Conservation (phyloP, 1,140 invertebrate species). For the Laupala kohalensis region DNA sequence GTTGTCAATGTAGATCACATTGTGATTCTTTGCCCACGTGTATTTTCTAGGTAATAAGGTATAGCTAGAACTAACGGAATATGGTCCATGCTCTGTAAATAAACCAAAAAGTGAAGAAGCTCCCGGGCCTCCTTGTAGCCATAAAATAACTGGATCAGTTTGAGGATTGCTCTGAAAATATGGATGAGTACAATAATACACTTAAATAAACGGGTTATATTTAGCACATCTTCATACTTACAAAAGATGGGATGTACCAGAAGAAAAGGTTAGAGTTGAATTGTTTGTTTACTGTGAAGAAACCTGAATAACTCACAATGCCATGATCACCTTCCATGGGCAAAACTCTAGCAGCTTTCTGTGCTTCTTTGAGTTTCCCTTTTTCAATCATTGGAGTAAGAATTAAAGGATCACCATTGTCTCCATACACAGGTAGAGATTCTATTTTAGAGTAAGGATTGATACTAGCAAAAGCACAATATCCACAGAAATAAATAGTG, state of each 20-base stretch:
- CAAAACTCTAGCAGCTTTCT: neutral
- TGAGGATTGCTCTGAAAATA: slow-evolving; percentile 1
- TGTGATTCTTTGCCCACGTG: slow-evolving; percentile 60
- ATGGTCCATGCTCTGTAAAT: slow-evolving; percentile 71
- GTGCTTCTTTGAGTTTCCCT: slow-evolving; percentile 21
- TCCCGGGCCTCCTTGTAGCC: slow-evolving; percentile 78
- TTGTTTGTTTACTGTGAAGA: slow-evolving; percentile 57
- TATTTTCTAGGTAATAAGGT: slow-evolving; percentile 45
- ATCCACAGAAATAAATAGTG: too few species aligned
- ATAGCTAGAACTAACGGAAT: slow-evolving; percentile 43
- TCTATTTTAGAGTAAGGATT: neutral
- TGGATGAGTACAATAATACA: too few species aligned
- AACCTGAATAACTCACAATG: slow-evolving; percentile 43
- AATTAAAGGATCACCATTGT: neutral
- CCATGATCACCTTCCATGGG: neutral
- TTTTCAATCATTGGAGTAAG: slow-evolving; percentile 29
- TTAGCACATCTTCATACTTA: neutral
- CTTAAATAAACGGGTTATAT: neutral
- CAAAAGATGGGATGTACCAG: slow-evolving; percentile 72
- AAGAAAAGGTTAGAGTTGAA: slow-evolving; percentile 76
- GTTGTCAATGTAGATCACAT: slow-evolving; percentile 75
- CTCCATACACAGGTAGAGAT: neutral
- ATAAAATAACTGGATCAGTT: slow-evolving; percentile 57
- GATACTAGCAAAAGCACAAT: too few species aligned
- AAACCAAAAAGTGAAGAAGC: slow-evolving; percentile 64